Evolutionary conservation across 2,113 vertebrate species (phyloP).

Genomic region (Megaleporinus macrocephalus): DNA sequence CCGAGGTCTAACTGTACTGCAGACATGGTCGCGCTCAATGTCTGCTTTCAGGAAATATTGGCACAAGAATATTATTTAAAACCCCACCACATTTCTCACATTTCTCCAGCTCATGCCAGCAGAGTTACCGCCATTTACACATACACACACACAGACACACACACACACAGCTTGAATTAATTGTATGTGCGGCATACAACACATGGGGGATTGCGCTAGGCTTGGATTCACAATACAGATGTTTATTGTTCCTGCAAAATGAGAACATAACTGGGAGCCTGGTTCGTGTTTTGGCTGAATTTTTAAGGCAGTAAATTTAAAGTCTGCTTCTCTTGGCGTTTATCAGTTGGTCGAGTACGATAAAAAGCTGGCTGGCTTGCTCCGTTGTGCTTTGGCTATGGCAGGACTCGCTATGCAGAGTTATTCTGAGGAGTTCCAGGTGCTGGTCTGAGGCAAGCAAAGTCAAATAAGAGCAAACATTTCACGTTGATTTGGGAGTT

Average conservation of each 20-base stretch:
- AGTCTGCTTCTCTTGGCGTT: conserved; percentile 13
- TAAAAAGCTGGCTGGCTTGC: conserved; percentile 9
- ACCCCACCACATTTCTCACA: conserved; percentile 75
- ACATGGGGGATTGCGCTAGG: conserved; percentile 2
- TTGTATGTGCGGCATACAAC: conserved; percentile 29
- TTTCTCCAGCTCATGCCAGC: conserved; percentile 71
- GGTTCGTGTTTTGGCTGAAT: background rate
- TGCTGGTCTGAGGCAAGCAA: conserved; percentile 10
- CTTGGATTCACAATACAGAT: conserved; percentile 25
- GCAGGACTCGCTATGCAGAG: conserved; percentile 5
- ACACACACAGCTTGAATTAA: conserved; percentile 36
- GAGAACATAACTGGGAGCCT: conserved; percentile 11
- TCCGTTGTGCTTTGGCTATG: conserved; percentile 4
- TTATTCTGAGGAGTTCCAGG: conserved; percentile 36
- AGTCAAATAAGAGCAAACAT: background rate
- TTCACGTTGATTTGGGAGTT: background rate
- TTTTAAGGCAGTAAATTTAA: conserved; percentile 10
- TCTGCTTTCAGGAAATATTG: conserved; percentile 80
- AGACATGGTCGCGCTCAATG: conserved; percentile 71
- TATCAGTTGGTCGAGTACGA: background rate
- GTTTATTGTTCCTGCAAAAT: conserved; percentile 36
- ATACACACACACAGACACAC: conserved; percentile 33
- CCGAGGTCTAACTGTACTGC: conserved; percentile 59
- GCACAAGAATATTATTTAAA: conserved; percentile 75
- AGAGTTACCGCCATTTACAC: conserved; percentile 44